Conservation (phyloP, 35 echinoderm and acorn worm genomes). For the Ptychodera flava region DNA sequence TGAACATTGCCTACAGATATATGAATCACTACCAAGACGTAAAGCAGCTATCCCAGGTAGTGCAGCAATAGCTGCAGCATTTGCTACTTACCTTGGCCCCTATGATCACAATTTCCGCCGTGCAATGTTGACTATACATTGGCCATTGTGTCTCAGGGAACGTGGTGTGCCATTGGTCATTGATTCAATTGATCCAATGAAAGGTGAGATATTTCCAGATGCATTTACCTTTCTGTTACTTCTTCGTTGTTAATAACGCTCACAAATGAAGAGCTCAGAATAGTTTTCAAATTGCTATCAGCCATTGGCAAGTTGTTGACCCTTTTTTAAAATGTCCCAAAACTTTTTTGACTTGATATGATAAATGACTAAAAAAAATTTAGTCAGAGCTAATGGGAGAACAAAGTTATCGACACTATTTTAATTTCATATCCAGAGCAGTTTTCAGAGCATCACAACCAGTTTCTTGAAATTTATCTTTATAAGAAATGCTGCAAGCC, state of each 20-base stretch:
- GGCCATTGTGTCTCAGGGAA: slow-evolving; percentile 90
- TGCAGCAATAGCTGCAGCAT: slow-evolving; percentile 79
- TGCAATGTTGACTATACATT: slow-evolving; percentile 81
- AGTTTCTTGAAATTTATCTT: too few relatives aligned
- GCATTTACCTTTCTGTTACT: too few relatives aligned
- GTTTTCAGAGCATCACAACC: too few relatives aligned
- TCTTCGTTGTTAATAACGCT: not conserved
- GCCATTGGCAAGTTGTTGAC: too few relatives aligned
- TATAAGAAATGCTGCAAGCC: too few relatives aligned
- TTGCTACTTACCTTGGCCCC: slow-evolving; percentile 80
- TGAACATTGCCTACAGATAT: slow-evolving; percentile 94
- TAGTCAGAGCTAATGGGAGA: too few relatives aligned
- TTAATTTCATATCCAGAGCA: too few relatives aligned
- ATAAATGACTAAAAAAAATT: too few relatives aligned
- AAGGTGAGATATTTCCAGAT: slow-evolving; percentile 72
- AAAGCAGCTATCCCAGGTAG: slow-evolving; percentile 88
- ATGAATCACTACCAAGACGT: slow-evolving; percentile 74
- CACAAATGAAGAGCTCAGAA: not conserved
- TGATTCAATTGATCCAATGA: slow-evolving; percentile 96
- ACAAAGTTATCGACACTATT: too few relatives aligned
- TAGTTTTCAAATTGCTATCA: not conserved
- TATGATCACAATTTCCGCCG: slow-evolving; percentile 85
- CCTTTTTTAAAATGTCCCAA: too few relatives aligned
- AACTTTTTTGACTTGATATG: too few relatives aligned
- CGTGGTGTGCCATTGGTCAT: slow-evolving; percentile 90